Evolutionary conservation across 1,140 invertebrate species (phyloP), one percentile per base, ranked within the genome.

Genomic region (Grapholita molesta): DNA sequence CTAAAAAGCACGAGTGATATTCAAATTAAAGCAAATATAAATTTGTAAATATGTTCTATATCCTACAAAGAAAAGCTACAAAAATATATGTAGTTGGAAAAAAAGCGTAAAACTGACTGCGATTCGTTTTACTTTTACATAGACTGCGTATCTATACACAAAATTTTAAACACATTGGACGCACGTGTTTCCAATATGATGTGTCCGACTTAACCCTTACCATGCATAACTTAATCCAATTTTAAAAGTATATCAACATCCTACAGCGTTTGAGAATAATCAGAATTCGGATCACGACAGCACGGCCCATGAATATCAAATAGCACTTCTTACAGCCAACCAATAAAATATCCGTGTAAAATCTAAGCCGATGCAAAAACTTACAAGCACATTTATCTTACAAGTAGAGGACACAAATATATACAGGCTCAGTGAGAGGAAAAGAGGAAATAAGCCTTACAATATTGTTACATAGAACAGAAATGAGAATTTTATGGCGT

Each of bases 221-320:
- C 42, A 48, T 48, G 42, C 42, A 48, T 48, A 67, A 55, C 38
- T 65, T 61, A 30, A 61, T 61, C 55, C 28, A 28, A 28, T 25
- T 57, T n/a, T 25, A 23, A 32, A 28, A 61, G 55, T 61, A 61
- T 61, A 61, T 61, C 55, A 61, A 61, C 30, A 61, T 61, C 55
- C 25, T 28, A 3, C n/a, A 28, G 25, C 28, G 15, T 7, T 61
- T 61, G 55, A 61, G 24, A 11, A 9, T n/a, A 61, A 61, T 61
- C 55, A 61, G 55, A n/a, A 61, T 61, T 61, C 55, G 8, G 25
- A 61, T 28, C 55, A 61, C 25, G 18, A 11, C 24, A 30, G 15
- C 5, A 15, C 55, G 55, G 24, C 55, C 24, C 18, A 61, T 61
- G 55, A 61, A 61, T 61, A 61, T 61, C 25, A 61, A 61, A 61